Conservation (phyloP, 2,888 invertebrate species). For the Ochropleura plecta region DNA sequence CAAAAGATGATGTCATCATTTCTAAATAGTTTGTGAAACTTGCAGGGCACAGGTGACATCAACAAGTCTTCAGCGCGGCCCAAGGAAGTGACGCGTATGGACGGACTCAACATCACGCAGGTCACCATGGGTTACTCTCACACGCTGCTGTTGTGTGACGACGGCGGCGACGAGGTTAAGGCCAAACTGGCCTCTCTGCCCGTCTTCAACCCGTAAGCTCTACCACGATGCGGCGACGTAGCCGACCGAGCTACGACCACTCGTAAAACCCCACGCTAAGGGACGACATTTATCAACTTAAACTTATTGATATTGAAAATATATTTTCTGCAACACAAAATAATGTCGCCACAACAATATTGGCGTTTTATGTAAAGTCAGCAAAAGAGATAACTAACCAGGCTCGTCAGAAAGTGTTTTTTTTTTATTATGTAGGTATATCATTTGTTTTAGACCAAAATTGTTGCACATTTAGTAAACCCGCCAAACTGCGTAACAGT, state of each 20-base stretch:
- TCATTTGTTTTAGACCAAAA: too few relatives aligned
- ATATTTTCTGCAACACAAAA: not conserved
- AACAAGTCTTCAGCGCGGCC: conserved; percentile 96
- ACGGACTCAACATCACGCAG: conserved; percentile 94
- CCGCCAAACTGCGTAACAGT: too few relatives aligned
- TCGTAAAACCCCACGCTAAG: conserved; percentile 32
- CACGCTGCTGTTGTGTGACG: conserved; percentile 92
- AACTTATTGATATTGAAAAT: not conserved
- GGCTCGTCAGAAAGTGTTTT: too few relatives aligned
- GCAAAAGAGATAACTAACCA: too few relatives aligned
- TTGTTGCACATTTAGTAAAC: too few relatives aligned
- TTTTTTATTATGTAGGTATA: too few relatives aligned
- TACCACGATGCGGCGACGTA: not conserved
- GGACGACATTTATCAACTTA: conserved; percentile 42
- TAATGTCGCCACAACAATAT: not conserved
- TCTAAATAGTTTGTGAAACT: conserved; percentile 19
- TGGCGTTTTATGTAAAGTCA: not conserved
- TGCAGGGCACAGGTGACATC: conserved; percentile 96
- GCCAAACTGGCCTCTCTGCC: conserved; percentile 89
- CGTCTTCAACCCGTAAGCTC: conserved; percentile 81
- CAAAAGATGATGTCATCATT: too few relatives aligned
- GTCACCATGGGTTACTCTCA: conserved; percentile 97
- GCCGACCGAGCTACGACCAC: conserved; percentile 3
- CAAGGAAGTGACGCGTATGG: conserved; percentile 95
- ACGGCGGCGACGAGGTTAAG: conserved; percentile 88